Percentiles rank a stretch among this genome's conserved stretches.
phyloP scores from a whole-genome alignment of 2,113 vertebrate genomes.

The Corynorhinus townsendii region DNA sequence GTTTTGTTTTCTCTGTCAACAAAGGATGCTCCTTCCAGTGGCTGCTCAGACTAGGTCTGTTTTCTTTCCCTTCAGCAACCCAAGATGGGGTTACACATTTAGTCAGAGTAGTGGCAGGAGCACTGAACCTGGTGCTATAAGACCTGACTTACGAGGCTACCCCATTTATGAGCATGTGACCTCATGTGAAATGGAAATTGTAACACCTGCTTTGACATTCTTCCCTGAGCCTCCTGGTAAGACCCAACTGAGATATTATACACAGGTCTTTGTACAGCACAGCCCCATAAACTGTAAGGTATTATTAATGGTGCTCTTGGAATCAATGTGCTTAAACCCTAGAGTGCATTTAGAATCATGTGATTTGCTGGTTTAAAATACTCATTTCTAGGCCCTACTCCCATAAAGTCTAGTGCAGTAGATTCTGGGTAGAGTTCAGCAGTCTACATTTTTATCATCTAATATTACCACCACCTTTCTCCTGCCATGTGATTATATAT shows the following conservation, averaged over 20 bases:
- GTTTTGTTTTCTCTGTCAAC: conserved; percentile 2
- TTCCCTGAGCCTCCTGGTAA: background rate
- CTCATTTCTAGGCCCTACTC: background rate
- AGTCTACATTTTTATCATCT: background rate
- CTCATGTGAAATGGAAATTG: background rate
- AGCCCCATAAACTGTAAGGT: background rate
- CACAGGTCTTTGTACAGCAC: background rate
- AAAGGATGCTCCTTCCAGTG: background rate
- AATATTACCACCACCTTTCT: background rate
- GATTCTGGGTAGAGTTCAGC: background rate
- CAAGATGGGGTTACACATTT: background rate
- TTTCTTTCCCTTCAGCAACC: background rate
- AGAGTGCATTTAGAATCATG: background rate
- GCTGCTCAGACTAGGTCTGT: background rate
- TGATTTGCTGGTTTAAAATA: background rate
- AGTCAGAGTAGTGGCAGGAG: background rate
- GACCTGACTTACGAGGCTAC: background rate
- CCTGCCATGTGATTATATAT: background rate
- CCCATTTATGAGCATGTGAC: background rate
- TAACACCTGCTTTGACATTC: background rate
- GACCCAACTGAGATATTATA: background rate
- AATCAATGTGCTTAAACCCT: background rate
- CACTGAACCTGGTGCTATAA: background rate
- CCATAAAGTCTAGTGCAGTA: background rate
- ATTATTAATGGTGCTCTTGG: background rate